phyloP scores from a whole-genome alignment of 1,140 invertebrate genomes.

The Holcopasites calliopsidis region DNA sequence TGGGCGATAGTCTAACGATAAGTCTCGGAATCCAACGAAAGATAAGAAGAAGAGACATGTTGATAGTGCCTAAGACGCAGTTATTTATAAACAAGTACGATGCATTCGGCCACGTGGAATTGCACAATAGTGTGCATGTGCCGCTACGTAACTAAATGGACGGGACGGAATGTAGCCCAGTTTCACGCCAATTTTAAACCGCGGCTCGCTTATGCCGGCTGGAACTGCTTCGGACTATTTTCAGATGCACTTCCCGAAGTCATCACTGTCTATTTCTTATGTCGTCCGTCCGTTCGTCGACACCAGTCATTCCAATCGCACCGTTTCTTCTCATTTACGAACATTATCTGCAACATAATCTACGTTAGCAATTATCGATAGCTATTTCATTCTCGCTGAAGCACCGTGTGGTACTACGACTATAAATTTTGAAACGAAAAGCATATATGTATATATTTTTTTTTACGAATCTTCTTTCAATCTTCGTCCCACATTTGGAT shows the following conservation, averaged over 20 bases:
- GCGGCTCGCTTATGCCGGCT: not conserved
- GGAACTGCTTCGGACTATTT: constrained; percentile 43
- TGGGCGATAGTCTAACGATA: not conserved
- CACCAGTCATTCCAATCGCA: constrained; percentile 24
- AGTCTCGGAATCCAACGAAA: not conserved
- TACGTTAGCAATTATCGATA: no score
- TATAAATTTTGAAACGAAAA: no score
- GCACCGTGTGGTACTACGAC: no score
- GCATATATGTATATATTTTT: no score
- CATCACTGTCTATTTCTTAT: constrained; percentile 12
- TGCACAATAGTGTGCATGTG: constrained; percentile 5
- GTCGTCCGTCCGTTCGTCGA: not conserved
- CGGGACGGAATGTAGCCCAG: constrained; percentile 42
- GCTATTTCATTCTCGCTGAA: no score
- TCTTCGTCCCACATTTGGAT: no score
- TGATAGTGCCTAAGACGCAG: not conserved
- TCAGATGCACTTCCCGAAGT: constrained; percentile 20
- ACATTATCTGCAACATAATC: no score
- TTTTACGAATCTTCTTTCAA: no score
- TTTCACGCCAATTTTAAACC: constrained; percentile 44
- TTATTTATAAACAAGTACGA: constrained; percentile 4
- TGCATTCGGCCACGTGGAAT: not conserved
- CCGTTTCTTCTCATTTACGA: no score
- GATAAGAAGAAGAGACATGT: not conserved
- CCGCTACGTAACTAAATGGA: not conserved